A percentile compares a stretch with the other conserved stretches of the same genome.
phyloP scores from a whole-genome alignment of 2,113 vertebrate species.

The human (Homo sapiens) region DNA sequence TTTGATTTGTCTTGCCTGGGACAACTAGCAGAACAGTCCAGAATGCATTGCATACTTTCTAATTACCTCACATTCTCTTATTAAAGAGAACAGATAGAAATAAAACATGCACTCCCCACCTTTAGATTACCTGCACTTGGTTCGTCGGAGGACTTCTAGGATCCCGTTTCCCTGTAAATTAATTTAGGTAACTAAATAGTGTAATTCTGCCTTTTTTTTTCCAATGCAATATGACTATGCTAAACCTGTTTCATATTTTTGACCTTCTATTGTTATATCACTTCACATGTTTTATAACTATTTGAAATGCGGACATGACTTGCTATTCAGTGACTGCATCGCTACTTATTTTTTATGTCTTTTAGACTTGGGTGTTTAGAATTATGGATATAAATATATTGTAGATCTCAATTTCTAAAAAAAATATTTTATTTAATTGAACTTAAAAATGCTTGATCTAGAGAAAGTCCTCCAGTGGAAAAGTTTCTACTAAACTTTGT shows the following conservation, averaged over 20 bases:
- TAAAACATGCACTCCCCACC: slow-evolving; percentile 59
- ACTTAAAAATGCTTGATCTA: slow-evolving; percentile 63
- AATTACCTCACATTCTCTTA: slow-evolving; percentile 70
- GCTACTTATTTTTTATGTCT: slow-evolving; percentile 75
- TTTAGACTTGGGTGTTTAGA: slow-evolving; percentile 77
- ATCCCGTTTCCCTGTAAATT: slow-evolving; percentile 67
- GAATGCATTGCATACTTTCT: slow-evolving; percentile 52
- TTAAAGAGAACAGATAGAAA: slow-evolving; percentile 71
- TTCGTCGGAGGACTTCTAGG: slow-evolving; percentile 66
- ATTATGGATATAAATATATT: slow-evolving; percentile 73
- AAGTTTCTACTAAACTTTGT: slow-evolving; percentile 68
- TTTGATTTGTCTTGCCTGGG: slow-evolving; percentile 67
- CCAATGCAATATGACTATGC: slow-evolving; percentile 67
- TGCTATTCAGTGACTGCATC: slow-evolving; percentile 77
- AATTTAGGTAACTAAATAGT: slow-evolving; percentile 66
- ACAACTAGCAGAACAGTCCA: slow-evolving; percentile 72
- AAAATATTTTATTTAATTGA: slow-evolving; percentile 69
- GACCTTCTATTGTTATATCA: slow-evolving; percentile 63
- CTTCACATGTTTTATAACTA: slow-evolving; percentile 72
- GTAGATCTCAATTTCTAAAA: slow-evolving; percentile 75
- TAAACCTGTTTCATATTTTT: slow-evolving; percentile 72
- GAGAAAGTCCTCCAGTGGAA: slow-evolving; percentile 78
- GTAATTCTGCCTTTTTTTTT: slow-evolving; percentile 60
- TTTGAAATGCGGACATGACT: slow-evolving; percentile 77
- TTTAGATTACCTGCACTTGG: slow-evolving; percentile 59